Base-by-base conservation (phyloP, 1,140 invertebrate genomes). In the Anastrepha obliqua region DNA sequence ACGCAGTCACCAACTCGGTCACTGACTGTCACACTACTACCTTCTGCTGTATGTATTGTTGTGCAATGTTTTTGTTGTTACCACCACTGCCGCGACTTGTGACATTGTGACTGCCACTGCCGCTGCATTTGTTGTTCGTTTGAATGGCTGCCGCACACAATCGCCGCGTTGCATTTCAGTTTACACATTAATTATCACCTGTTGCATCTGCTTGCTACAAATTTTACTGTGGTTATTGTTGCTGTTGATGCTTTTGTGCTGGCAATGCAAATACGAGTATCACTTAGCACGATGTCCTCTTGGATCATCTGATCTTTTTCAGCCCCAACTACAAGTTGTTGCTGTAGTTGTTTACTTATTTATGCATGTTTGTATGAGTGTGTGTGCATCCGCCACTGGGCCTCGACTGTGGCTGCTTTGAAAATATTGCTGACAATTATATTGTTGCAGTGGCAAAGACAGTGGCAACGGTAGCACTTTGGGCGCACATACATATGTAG, bases 101-200 rank as follows among this genome's bases (percentile, higher is more conserved):
- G 67, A 7, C 39, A 29, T 47, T 78, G 74, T 55, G 3, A 20
- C 17, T 29, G 58, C 55, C 47, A 4, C 29, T 58, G 78, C 44
- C 9, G 47, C 51, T 59, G 55, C 51, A 29, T 55, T 85, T 58
- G 81, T 47, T 29, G 20, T 85, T 39, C 20, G 55, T 85, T 86
- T 86, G 85, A 17, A 17, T 59, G 15, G 29, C 20, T 62, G 85
- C 59, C 59, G 85, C 55, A 62, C 29, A 86, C 85, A 86, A 60
- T 86, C 87, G 67, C 70, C 85, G 67, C 85, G 29, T 78, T 86
- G 85, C 87, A 88, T 86, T 85, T 74, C 85, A 86, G 47, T 88
- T 88, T 88, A 86, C 65, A 88, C 85, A 88, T 86, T 88, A 88
- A 88, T 88, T 88, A 88, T 88, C 87, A 88, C 87, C 85, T 88